phyloP scores from a whole-genome alignment of 2,113 vertebrate species.

The Grammomys dolichurus region DNA sequence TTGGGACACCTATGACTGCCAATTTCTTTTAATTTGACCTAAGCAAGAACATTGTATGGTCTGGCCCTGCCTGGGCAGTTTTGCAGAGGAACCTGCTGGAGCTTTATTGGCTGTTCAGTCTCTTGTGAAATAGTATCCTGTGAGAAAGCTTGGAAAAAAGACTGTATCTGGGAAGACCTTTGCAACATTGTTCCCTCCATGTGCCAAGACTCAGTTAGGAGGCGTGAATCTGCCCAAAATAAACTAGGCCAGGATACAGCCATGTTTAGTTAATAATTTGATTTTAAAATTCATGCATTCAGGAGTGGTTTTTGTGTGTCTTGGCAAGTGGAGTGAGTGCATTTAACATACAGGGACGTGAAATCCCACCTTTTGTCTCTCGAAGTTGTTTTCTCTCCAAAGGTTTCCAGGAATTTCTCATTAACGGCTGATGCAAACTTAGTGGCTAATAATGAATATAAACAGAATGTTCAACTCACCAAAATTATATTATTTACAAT shows the following conservation, averaged over 20 bases:
- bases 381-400: background rate
- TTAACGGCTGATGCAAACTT: background rate
- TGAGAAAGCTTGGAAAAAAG: background rate
- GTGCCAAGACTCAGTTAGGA: background rate
- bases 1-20: accelerated
- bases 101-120: background rate
- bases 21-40: background rate
- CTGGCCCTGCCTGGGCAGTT: background rate
- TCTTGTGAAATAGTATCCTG: background rate
- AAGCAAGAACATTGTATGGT: background rate
- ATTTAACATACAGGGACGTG: background rate
- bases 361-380: background rate
- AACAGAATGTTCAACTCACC: background rate
- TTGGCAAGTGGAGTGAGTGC: background rate
- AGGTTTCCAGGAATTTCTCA: background rate
- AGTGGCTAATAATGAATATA: background rate
- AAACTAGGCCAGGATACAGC: too few species aligned
- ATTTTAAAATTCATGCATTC: background rate
- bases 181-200: accelerated
- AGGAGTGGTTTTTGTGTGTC: background rate
- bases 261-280: background rate
- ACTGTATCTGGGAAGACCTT: background rate
- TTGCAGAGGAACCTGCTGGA: background rate
- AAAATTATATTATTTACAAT: too few species aligned
- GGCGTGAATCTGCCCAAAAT: background rate